Evolutionary conservation across 2,797 vertebrate species (phyloP), one percentile per base, ranked within the genome.

Genomic region (Microchirus variegatus): DNA sequence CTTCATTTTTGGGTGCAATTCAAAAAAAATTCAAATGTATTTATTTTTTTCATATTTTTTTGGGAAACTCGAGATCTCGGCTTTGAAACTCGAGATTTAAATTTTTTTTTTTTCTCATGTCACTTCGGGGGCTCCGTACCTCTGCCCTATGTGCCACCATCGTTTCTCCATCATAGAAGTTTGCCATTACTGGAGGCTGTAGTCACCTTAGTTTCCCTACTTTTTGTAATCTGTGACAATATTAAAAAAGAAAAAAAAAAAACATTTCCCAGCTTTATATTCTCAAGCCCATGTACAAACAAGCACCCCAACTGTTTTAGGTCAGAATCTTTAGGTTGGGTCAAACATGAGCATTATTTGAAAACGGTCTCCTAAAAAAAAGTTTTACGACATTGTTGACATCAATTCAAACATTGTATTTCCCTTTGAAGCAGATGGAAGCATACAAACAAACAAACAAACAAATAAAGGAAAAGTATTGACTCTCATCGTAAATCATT

Each of bases 131-230:
- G n/a, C n/a, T n/a, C n/a, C n/a, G n/a, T n/a, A n/a, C n/a, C 11
- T 46, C 69, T 77, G 67, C 63, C 70, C 64, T 78, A 59, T 85
- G 75, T 78, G 76, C 60, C 67, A 73, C 76, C 60, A 63, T 80
- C 75, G 71, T 81, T 85, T 64, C 84, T 80, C 72, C 55, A 64
- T 86, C 84, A 81, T 87, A 89, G 89, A 87, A 82, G 82, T 72
- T 72, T 82, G 77, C 70, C 85, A 85, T 90, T 85, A 88, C 88
- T 83, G 81, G 67, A 56, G 53, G 48, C 61, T 88, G 91, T 90
- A 88, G 89, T 90, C 90, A 92, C 90, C 87, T 90, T 84, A 69
- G 73, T 70, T 67, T 71, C 67, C 59, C 75, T 70, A 63, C 67
- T 83, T 75, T 80, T 86, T 75, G 55, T 70, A 66, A 85, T 60